Percentiles rank a stretch among this genome's conserved stretches.
These are phyloP conservation scores for Hyposoter didymator DNA, from an alignment of 2,888 invertebrate genomes.

Conservation along the genomic window DNA sequence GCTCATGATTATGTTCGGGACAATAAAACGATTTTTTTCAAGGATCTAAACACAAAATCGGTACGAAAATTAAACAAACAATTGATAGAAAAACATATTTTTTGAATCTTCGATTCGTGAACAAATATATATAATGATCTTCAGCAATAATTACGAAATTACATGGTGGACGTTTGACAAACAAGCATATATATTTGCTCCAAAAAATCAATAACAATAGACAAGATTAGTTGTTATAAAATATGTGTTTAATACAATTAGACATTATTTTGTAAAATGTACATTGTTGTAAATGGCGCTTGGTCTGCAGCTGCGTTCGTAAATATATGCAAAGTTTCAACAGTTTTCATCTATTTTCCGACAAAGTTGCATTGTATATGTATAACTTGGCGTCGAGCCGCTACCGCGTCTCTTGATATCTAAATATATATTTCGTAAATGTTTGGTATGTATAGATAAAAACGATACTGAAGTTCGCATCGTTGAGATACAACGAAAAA, in stretches of 20 bases:
- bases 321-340: background rate
- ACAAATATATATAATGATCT: background rate
- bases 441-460: too few species aligned
- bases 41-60: too few species aligned
- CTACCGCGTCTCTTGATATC: too few species aligned
- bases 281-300: constrained; percentile 13
- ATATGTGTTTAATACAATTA: constrained; percentile 1
- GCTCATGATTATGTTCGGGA: too few species aligned
- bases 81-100: background rate
- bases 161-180: background rate
- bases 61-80: too few species aligned
- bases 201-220: background rate
- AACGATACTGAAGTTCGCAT: too few species aligned
- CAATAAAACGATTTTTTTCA: too few species aligned
- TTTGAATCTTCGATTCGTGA: too few species aligned
- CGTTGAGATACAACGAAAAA: too few species aligned
- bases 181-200: background rate
- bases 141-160: background rate
- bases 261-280: background rate
- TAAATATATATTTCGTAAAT: background rate
- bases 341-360: background rate
- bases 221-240: constrained; percentile 3
- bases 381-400: too few species aligned
- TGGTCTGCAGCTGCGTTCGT: background rate
- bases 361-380: background rate